These are phyloP conservation scores for Phalacrocorax aristotelis DNA, from an alignment of 2,113 vertebrate species.

Conservation along the genomic window DNA sequence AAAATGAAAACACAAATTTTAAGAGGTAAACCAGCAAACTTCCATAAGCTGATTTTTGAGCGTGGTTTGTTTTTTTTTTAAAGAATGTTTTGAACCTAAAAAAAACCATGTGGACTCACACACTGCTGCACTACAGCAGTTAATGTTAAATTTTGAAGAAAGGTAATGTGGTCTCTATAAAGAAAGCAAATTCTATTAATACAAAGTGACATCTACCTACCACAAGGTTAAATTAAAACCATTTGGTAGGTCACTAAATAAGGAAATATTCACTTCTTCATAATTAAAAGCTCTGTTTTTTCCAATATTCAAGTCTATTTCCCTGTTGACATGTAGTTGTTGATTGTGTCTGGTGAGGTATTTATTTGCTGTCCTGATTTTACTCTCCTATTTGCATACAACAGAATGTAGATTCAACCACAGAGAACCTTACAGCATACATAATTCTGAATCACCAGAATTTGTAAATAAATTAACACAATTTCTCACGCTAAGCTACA, in stretches of 20 bases:
- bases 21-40: neutral
- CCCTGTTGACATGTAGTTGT: neutral
- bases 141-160: neutral
- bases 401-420: neutral
- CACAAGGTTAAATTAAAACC: conserved; percentile 64
- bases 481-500: conserved; percentile 24
- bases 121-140: neutral
- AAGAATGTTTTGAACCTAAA: neutral
- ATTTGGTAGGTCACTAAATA: conserved; percentile 50
- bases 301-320: neutral
- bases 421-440: neutral
- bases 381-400: neutral
- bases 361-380: neutral
- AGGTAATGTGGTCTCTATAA: conserved; percentile 18
- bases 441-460: neutral
- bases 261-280: conserved; percentile 60
- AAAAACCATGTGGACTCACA: neutral
- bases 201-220: conserved; percentile 57
- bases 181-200: conserved; percentile 36
- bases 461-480: conserved; percentile 13
- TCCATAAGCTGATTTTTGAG: neutral
- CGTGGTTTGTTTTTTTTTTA: fast-evolving
- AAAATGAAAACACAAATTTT: neutral
- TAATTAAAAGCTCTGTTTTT: conserved; percentile 53
- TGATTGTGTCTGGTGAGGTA: neutral